These are phyloP conservation scores for Dunckerocampus dactyliophorus DNA, from an alignment of 2,113 vertebrate genomes.

Conservation along the genomic window DNA sequence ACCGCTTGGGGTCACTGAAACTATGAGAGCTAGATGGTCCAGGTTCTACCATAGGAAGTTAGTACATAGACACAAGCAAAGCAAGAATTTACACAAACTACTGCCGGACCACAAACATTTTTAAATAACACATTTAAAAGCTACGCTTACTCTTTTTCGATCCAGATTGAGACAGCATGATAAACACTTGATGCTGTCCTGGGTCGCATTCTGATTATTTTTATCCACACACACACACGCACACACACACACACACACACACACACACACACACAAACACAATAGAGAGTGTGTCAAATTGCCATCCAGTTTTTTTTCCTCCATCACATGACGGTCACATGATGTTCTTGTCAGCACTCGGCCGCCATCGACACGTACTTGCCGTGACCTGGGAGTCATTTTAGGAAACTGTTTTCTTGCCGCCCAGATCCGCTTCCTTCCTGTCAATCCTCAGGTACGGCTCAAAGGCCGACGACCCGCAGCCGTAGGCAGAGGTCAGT, in stretches of 20 bases:
- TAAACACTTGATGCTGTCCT: slow-evolving; percentile 3
- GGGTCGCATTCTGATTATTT: neutral
- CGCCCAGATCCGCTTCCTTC: slow-evolving; percentile 71
- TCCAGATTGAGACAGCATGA: slow-evolving; percentile 36
- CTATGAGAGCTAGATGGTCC: slow-evolving; percentile 45
- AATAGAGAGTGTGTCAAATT: neutral
- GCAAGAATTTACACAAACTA: slow-evolving; percentile 63
- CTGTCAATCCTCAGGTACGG: slow-evolving; percentile 83
- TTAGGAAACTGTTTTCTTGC: slow-evolving; percentile 81
- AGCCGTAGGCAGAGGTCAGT: slow-evolving; percentile 74
- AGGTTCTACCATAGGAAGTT: slow-evolving; percentile 45
- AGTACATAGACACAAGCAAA: slow-evolving; percentile 61
- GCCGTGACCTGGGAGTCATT: neutral
- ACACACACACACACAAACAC: neutral
- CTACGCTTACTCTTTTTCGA: slow-evolving; percentile 47
- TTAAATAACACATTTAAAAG: slow-evolving; percentile 52
- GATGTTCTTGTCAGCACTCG: too few relatives aligned
- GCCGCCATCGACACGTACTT: too few relatives aligned
- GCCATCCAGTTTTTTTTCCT: too few relatives aligned
- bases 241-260: neutral
- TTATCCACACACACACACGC: neutral
- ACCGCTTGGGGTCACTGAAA: slow-evolving; percentile 1
- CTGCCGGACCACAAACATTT: slow-evolving; percentile 61
- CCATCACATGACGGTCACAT: neutral
- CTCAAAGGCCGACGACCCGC: slow-evolving; percentile 86